Percentiles rank a stretch among this genome's conserved stretches.
Evolutionary conservation across 2,888 invertebrate genomes (phyloP).

Genomic region (Mesorhabditis spiculigera): DNA sequence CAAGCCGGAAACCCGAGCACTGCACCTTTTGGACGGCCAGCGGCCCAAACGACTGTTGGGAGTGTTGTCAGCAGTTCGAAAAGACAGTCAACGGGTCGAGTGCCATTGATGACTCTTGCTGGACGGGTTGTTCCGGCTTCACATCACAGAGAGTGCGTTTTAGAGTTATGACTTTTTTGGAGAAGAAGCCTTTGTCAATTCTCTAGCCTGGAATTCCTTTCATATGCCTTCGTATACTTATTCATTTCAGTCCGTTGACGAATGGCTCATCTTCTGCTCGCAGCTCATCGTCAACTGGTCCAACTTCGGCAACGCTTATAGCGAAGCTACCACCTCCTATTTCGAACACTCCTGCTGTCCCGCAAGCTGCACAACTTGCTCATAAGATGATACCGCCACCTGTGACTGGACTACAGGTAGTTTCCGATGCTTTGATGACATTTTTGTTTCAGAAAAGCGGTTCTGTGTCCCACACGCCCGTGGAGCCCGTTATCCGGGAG

Average conservation of each 20-base stretch:
- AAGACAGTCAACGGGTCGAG: constrained; percentile 7
- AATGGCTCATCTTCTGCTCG: constrained; percentile 32
- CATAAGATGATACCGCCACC: neutral
- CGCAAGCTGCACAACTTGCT: neutral
- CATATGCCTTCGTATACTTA: neutral
- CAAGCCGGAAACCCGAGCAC: neutral
- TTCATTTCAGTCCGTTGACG: constrained; percentile 16
- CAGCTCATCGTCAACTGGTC: constrained; percentile 8
- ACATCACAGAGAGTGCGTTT: constrained; percentile 8
- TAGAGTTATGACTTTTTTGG: too few species aligned
- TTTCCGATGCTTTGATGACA: neutral
- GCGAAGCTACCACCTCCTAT: constrained; percentile 9
- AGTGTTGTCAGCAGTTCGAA: neutral
- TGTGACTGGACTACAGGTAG: constrained; percentile 10
- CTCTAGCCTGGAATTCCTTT: neutral
- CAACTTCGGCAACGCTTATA: constrained; percentile 9
- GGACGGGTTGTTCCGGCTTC: neutral
- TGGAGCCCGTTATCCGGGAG: constrained; percentile 54
- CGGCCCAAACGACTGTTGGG: neutral
- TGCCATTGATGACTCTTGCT: constrained; percentile 13
- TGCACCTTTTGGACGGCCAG: neutral
- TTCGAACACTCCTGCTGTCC: neutral
- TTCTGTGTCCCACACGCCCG: constrained; percentile 55
- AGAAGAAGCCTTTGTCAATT: too few species aligned
- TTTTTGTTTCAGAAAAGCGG: constrained; percentile 37